A percentile compares a stretch with the other conserved stretches of the same genome.
phyloP scores from a whole-genome alignment of 1,140 invertebrate species.

The Brachionus paranguensis region DNA sequence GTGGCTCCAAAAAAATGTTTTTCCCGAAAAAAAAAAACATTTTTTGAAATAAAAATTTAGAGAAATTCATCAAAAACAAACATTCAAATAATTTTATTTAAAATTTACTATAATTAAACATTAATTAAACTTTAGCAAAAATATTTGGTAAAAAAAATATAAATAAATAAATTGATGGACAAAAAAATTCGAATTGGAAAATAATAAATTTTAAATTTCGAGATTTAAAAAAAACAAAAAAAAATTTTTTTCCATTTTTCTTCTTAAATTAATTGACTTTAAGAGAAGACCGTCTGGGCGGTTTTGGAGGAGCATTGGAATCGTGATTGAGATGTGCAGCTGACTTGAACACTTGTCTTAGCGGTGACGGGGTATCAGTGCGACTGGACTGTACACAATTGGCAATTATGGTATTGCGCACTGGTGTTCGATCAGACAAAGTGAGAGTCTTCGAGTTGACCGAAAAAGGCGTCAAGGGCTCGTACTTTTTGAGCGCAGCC shows the following conservation, averaged over 20 bases:
- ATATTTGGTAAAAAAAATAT: too few species aligned
- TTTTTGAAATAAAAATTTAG: too few species aligned
- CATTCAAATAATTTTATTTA: too few species aligned
- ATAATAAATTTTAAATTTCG: neutral
- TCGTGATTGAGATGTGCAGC: neutral
- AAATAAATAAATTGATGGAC: too few species aligned
- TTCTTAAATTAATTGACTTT: conserved; percentile 2
- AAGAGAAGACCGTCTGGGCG: conserved; percentile 17
- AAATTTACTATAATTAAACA: too few species aligned
- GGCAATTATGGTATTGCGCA: neutral
- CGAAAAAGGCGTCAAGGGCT: neutral
- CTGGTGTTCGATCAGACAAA: conserved; percentile 1
- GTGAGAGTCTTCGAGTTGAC: neutral
- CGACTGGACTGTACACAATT: neutral
- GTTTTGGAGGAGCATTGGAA: conserved; percentile 25
- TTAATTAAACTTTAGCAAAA: too few species aligned
- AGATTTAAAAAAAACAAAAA: neutral
- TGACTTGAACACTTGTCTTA: neutral
- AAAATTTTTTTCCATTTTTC: neutral
- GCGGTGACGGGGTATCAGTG: neutral
- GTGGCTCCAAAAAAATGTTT: too few species aligned
- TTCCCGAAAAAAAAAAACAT: too few species aligned
- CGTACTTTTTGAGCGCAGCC: neutral
- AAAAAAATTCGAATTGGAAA: too few species aligned
- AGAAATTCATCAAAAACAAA: too few species aligned